Evolutionary conservation across 64 coral and sea anemone species (phyloP).

Genomic region (Hydrozoanthus tunicans): DNA sequence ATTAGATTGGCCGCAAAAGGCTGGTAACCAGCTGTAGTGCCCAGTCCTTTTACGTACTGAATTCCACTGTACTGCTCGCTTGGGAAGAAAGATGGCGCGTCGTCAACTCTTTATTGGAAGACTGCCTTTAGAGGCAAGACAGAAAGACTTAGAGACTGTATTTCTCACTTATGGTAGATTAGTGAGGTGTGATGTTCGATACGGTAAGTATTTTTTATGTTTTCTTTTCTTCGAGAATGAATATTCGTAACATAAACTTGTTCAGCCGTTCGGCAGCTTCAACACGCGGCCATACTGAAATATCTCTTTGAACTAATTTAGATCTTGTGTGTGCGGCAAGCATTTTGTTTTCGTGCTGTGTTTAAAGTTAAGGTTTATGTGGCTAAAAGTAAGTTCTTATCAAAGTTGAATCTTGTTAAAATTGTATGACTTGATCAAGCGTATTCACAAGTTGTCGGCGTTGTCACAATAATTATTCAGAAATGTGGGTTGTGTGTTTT

Average conservation of each 20-base stretch:
- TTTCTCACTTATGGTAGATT: slow-evolving; percentile 67
- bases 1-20: not conserved
- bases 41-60: not conserved
- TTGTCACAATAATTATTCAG: slow-evolving; percentile 15
- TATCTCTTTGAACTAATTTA: not conserved
- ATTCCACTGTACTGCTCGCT: not conserved
- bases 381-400: not conserved
- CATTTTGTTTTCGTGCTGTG: not conserved
- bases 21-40: not conserved
- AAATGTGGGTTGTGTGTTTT: not conserved
- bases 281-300: not conserved
- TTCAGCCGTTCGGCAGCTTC: not conserved
- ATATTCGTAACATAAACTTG: not conserved
- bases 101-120: slow-evolving; percentile 73
- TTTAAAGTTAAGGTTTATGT: slow-evolving; percentile 7
- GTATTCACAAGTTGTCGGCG: not conserved
- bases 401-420: slow-evolving; percentile 14
- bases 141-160: slow-evolving; percentile 67
- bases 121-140: slow-evolving; percentile 68
- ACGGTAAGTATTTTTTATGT: slow-evolving; percentile 35
- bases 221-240: not conserved
- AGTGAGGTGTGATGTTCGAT: slow-evolving; percentile 64
- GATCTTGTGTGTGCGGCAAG: not conserved
- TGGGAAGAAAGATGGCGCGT: slow-evolving; percentile 60
- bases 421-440: not conserved